Evolutionary conservation across 2,888 invertebrate species (phyloP).

Genomic region (Chironomus riparius): DNA sequence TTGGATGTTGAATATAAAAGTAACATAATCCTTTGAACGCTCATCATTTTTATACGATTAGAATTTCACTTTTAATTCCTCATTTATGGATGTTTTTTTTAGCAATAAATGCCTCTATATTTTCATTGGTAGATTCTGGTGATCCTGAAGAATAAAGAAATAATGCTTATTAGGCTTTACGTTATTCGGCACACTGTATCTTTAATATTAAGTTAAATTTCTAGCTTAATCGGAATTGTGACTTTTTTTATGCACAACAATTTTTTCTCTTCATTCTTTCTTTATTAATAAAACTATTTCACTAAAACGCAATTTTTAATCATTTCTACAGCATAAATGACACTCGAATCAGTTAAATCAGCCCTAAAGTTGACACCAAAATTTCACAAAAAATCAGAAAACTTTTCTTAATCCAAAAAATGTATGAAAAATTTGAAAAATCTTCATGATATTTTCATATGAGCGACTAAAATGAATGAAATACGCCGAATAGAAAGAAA

Average conservation of each 20-base stretch:
- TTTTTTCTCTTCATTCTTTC: too few relatives aligned
- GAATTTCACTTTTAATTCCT: background rate
- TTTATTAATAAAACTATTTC: too few relatives aligned
- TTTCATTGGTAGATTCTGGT: background rate
- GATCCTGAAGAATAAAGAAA: background rate
- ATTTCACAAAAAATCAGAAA: constrained; percentile 4
- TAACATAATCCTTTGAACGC: constrained; percentile 6
- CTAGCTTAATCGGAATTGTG: too few relatives aligned
- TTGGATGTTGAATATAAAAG: constrained; percentile 2
- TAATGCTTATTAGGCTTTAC: too few relatives aligned
- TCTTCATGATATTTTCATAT: constrained; percentile 19
- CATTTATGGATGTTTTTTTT: background rate
- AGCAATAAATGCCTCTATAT: background rate
- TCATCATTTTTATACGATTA: background rate
- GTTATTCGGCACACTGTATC: too few relatives aligned
- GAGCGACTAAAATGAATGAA: constrained; percentile 6
- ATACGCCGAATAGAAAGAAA: constrained; percentile 25
- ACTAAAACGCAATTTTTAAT: background rate
- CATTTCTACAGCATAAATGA: background rate
- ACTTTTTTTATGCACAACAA: too few relatives aligned
- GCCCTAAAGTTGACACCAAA: background rate
- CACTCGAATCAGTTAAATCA: background rate
- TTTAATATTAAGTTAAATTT: too few relatives aligned
- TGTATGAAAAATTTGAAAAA: too few relatives aligned
- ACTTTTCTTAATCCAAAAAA: constrained; percentile 8